A percentile compares a stretch with the other conserved stretches of the same genome.
Conservation (phyloP, 2,797 vertebrate genomes). For the Monodelphis domestica region DNA sequence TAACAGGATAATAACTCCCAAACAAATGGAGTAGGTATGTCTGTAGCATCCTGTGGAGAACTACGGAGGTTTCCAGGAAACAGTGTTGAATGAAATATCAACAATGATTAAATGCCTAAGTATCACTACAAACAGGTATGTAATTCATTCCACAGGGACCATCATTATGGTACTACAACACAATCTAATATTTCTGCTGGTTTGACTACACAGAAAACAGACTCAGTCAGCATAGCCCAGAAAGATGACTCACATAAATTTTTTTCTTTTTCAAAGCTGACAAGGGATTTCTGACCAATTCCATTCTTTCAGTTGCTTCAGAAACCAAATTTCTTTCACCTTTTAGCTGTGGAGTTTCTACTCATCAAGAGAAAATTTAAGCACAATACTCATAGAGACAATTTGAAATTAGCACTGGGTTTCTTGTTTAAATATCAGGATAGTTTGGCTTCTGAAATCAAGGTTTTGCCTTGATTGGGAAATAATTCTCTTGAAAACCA, state of each 20-base stretch:
- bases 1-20: constrained; percentile 57
- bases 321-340: constrained; percentile 58
- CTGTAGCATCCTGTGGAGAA: constrained; percentile 24
- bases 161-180: constrained; percentile 46
- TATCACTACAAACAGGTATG: constrained; percentile 22
- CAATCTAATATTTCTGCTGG: constrained; percentile 61
- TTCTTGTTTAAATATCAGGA: constrained; percentile 56
- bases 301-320: constrained; percentile 61
- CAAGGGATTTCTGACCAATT: constrained; percentile 53
- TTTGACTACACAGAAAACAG: neutral
- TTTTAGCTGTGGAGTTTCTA: constrained; percentile 49
- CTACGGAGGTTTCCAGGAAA: constrained; percentile 66
- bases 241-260: constrained; percentile 29
- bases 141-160: constrained; percentile 49
- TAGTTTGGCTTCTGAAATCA: constrained; percentile 38
- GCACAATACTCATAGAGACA: constrained; percentile 49
- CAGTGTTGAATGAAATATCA: constrained; percentile 36
- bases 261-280: constrained; percentile 28
- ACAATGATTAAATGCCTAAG: constrained; percentile 52
- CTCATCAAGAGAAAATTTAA: constrained; percentile 67
- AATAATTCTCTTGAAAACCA: constrained; percentile 49
- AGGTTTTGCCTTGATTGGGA: neutral
- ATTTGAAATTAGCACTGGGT: constrained; percentile 33
- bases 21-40: neutral
- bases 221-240: neutral